These are phyloP conservation scores for Schizothorax lantsangensis DNA, from an alignment of 2,797 vertebrate species.

Conservation along the genomic window DNA sequence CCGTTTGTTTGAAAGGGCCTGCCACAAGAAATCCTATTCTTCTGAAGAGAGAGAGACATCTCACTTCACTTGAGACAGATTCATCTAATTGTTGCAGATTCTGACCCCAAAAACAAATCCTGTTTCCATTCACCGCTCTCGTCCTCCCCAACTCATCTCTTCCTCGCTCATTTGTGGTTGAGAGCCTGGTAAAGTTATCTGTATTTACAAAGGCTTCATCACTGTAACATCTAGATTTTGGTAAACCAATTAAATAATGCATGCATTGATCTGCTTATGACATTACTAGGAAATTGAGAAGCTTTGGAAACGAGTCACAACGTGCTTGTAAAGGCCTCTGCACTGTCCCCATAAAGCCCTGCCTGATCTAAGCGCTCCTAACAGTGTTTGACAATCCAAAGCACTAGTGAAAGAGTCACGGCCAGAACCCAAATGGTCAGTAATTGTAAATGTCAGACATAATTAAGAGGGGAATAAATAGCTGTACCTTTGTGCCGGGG, in stretches of 20 bases:
- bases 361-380: slow-evolving; percentile 73
- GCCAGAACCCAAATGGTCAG: slow-evolving; percentile 79
- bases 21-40: slow-evolving; percentile 54
- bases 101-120: slow-evolving; percentile 15
- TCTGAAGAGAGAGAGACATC: slow-evolving; percentile 40
- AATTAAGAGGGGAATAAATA: slow-evolving; percentile 82
- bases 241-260: background rate
- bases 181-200: slow-evolving; percentile 11
- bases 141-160: background rate
- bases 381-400: slow-evolving; percentile 84
- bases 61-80: slow-evolving; percentile 50
- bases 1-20: slow-evolving; percentile 55
- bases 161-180: background rate
- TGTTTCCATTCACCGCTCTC: background rate
- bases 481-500: slow-evolving; percentile 70
- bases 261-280: slow-evolving; percentile 57
- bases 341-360: slow-evolving; percentile 72
- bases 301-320: slow-evolving; percentile 63
- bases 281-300: slow-evolving; percentile 68
- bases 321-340: slow-evolving; percentile 61
- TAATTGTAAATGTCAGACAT: slow-evolving; percentile 85
- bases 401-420: slow-evolving; percentile 76
- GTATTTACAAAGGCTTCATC: background rate
- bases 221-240: slow-evolving; percentile 5
- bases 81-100: slow-evolving; percentile 36